Evolutionary conservation across 2,888 invertebrate species (phyloP).

Genomic region (Labia minor): DNA sequence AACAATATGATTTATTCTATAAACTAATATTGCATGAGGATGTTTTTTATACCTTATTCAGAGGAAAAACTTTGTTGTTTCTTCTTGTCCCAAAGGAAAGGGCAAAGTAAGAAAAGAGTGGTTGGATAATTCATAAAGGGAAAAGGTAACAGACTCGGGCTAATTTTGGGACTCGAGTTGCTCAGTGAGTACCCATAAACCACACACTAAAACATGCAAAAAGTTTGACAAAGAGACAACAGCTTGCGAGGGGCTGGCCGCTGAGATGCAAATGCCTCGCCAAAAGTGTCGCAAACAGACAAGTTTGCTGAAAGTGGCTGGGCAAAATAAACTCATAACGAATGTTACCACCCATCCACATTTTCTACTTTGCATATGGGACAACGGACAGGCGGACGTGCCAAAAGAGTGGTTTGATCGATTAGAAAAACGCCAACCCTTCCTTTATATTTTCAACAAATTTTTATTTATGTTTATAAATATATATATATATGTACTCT

Average conservation of each 20-base stretch:
- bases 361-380: too few species aligned
- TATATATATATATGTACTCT: too few species aligned
- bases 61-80: too few species aligned
- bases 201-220: slow-evolving; percentile 1
- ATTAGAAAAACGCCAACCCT: too few species aligned
- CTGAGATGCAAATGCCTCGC: background rate
- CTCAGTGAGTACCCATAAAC: background rate
- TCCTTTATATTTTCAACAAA: too few species aligned
- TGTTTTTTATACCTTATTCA: too few species aligned
- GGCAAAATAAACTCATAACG: background rate
- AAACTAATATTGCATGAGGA: too few species aligned
- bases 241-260: background rate
- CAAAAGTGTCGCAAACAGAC: background rate
- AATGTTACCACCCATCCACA: background rate
- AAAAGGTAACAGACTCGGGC: background rate
- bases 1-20: too few species aligned
- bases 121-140: background rate
- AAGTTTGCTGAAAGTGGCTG: background rate
- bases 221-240: background rate
- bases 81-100: too few species aligned
- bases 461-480: too few species aligned
- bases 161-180: background rate
- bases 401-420: too few species aligned
- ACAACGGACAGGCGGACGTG: too few species aligned
- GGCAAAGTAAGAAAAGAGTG: background rate